Base-by-base conservation (phyloP, 2,113 vertebrate species). In the Crotalus horridus region DNA sequence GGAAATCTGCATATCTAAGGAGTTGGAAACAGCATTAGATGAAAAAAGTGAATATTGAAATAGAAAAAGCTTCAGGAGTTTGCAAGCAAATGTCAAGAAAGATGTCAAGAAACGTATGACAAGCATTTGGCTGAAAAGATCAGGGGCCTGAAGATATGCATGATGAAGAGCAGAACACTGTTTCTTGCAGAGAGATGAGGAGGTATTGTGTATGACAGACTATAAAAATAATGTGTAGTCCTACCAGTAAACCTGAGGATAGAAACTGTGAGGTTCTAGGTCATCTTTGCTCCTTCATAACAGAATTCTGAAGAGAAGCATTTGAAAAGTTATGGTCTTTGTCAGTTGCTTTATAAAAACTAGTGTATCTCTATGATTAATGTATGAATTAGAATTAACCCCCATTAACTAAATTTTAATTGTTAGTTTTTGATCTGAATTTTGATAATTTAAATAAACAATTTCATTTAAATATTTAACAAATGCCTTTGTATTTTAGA, bases 51-150 rank as follows among this genome's bases (percentile, higher is more conserved):
- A 97, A 93, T 97, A 97, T 96, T 95, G 96, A 94, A 95, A 97
- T 93, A 95, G 96, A 97, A 98, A 97, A 97, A 94, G 95, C 96
- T 97, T 95, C 96, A 97, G 93, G 94, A 98, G 94, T 97, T 97
- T 97, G 94, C 93, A 97, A 97, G 96, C 95, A 97, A 96, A 97
- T 97, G 96, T 97, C 97, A 97, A 96, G 96, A 97, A 96, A 98
- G 97, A 97, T 53, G 94, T 97, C 97, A 98, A 96, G 96, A 94
- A 96, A 97, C 95, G 89, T 96, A 93, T 97, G 97, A 97, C 95
- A 97, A 97, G 95, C 92, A 94, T 94, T 85, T 94, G 93, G 96
- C 96, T 97, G 94, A 91, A 96, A 96, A 97, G 94, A 97, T 96
- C 96, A 96, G 61, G 93, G 55, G 94, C 95, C 94, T 97, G 97